phyloP scores from a whole-genome alignment of 2,113 vertebrate genomes.

The Corythaixoides concolor region DNA sequence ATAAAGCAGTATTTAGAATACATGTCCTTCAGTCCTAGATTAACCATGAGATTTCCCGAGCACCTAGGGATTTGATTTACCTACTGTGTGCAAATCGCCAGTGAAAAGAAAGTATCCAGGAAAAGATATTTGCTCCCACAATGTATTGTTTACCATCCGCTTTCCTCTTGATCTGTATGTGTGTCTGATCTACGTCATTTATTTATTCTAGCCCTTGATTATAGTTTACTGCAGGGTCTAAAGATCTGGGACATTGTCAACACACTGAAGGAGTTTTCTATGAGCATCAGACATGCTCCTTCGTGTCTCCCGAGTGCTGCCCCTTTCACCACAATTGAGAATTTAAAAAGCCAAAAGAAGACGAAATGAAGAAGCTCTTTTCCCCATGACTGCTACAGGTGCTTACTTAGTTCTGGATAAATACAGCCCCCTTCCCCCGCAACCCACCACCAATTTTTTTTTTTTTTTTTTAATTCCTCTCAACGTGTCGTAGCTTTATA shows the following conservation, averaged over 20 bases:
- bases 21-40: slow-evolving; percentile 51
- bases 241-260: background rate
- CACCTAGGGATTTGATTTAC: slow-evolving; percentile 44
- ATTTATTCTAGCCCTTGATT: background rate
- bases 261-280: background rate
- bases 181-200: background rate
- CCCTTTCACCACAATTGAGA: background rate
- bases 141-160: background rate
- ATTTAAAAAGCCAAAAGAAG: background rate
- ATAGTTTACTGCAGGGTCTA: background rate
- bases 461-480: slow-evolving; percentile 56
- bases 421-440: slow-evolving; percentile 28
- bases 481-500: slow-evolving; percentile 80
- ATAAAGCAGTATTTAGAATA: slow-evolving; percentile 50
- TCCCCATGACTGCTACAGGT: slow-evolving; percentile 70
- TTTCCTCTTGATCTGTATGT: background rate
- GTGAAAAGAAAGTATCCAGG: background rate
- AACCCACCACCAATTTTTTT: background rate
- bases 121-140: slow-evolving; percentile 14
- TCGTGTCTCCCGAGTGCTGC: background rate
- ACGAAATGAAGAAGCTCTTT: slow-evolving; percentile 23
- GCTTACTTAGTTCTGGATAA: slow-evolving; percentile 72
- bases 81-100: slow-evolving; percentile 6
- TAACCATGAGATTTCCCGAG: slow-evolving; percentile 20
- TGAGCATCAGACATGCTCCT: background rate